Evolutionary conservation across 2,888 invertebrate species (phyloP).

Genomic region (Andrena flavipes): DNA sequence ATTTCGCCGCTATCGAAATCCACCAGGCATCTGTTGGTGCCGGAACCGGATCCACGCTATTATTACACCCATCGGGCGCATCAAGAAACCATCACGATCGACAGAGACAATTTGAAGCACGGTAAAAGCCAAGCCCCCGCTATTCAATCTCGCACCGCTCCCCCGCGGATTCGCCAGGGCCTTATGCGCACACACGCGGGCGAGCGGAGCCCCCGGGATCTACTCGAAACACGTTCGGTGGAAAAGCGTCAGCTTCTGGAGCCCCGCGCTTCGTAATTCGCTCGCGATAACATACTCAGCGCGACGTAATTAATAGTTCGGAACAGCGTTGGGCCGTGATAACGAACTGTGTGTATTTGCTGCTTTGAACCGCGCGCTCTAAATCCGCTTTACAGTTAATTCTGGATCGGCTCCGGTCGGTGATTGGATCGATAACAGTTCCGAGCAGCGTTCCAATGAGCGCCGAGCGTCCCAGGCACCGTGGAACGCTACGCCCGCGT

Average conservation of each 20-base stretch:
- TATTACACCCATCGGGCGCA: constrained; percentile 87
- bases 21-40: constrained; percentile 91
- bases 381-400: constrained; percentile 41
- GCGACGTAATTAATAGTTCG: constrained; percentile 41
- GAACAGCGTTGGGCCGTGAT: constrained; percentile 11
- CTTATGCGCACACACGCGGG: background rate
- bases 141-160: background rate
- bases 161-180: background rate
- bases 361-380: constrained; percentile 19
- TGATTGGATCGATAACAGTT: constrained; percentile 38
- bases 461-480: background rate
- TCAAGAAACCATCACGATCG: constrained; percentile 83
- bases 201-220: background rate
- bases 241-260: background rate
- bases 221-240: background rate
- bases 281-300: constrained; percentile 27
- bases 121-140: constrained; percentile 73
- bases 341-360: constrained; percentile 16
- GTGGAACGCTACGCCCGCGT: background rate
- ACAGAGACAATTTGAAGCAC: constrained; percentile 83
- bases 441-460: background rate
- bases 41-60: constrained; percentile 88
- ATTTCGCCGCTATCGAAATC: constrained; percentile 91
- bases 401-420: constrained; percentile 29
- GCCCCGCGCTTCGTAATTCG: constrained; percentile 26